Evolutionary conservation across 2,113 vertebrate genomes (phyloP).

Genomic region (Hippocampus guttulatus): DNA sequence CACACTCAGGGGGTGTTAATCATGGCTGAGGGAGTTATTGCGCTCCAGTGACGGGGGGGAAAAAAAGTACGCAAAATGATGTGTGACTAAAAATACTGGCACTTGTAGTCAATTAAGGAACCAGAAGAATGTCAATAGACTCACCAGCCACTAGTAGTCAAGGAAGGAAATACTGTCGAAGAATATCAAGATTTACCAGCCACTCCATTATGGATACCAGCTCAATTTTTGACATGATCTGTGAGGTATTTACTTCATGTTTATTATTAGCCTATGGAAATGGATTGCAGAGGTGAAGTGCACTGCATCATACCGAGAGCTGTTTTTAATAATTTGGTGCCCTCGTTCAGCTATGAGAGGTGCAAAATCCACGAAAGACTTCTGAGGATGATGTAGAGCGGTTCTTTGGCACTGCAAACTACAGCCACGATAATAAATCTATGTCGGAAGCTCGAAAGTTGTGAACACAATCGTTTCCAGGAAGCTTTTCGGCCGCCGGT

Average conservation of each 20-base stretch:
- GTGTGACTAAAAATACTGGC: neutral
- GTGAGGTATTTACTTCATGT: neutral
- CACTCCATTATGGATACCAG: neutral
- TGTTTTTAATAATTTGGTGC: neutral
- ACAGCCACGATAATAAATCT: neutral
- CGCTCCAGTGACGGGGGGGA: conserved; percentile 5
- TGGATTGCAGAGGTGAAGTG: too few species aligned
- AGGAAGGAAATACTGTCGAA: too few species aligned
- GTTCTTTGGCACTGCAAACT: neutral
- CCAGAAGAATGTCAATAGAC: neutral
- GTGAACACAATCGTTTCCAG: neutral
- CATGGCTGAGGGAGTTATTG: conserved; percentile 36
- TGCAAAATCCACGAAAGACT: neutral
- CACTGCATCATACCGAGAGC: neutral
- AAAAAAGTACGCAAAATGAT: conserved; percentile 9
- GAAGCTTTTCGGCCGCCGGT: neutral
- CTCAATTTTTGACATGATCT: neutral
- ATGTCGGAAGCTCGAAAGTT: neutral
- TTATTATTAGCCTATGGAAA: neutral
- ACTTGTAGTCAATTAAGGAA: conserved; percentile 2
- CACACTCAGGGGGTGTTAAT: conserved; percentile 38
- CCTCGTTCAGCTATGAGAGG: neutral
- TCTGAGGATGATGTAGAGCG: neutral
- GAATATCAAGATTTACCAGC: too few species aligned
- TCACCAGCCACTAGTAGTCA: neutral